Evolutionary conservation across 1,140 invertebrate genomes (phyloP), one percentile per base, ranked within the genome.

Genomic region (Brachionus rubens): DNA sequence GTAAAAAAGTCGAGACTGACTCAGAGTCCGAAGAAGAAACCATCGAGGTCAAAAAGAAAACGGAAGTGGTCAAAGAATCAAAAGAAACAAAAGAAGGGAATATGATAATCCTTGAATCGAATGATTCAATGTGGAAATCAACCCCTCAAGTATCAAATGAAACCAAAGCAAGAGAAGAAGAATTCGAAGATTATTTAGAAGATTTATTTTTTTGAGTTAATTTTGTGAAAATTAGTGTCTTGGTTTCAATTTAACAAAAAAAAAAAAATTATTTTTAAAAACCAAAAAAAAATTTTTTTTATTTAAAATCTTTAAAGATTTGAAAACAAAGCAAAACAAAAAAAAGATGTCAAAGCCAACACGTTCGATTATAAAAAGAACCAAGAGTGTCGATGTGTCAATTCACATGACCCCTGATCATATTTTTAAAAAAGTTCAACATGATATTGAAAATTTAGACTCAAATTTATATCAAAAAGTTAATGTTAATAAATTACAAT

Each of bases 191-290:
- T 14, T 72, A 50, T 54, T 24, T 72, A 5, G 46, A 48, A 72
- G 68, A 72, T 72, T 54, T 72, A 14, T 72, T 72, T 54, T 72
- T 72, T 50, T 72, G 50, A 70, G 14, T 47, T 70, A n/a, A 47
- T 24, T 19, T n/a, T 70, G 48, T 5, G 3, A 4, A 47, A 59
- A n/a, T n/a, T n/a, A n/a, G n/a, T n/a, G n/a, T n/a, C n/a, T n/a
- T n/a, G n/a, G n/a, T n/a, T n/a, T n/a, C 33, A 59, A 59, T 33
- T 59, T 30, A 6, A 19, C 16, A 36, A 59, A 65, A 43, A 30
- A 43, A 21, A 26, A 52, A 52, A 3, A 4, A 10, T 52, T 52
- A 5, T 52, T 21, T 24, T 21, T 4, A 10, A 10, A 52, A 52
- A 21, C 21, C 14, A 19, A 52, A 52, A 21, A 14, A 26, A 56